Evolutionary conservation across 2,888 invertebrate species (phyloP).

Genomic region (Chrysina gloriosa): DNA sequence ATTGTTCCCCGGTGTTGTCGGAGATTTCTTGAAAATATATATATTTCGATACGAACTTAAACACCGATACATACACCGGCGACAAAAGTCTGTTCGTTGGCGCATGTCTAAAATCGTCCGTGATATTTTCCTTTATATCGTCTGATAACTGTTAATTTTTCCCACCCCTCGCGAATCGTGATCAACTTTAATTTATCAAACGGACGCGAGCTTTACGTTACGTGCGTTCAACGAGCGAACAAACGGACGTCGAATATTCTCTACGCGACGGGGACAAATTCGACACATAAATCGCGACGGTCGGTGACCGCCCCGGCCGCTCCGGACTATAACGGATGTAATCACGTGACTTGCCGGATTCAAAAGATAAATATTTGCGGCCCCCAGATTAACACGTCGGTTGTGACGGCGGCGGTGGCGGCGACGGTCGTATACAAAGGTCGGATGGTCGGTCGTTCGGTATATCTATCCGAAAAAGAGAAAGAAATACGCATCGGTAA

Average conservation of each 20-base stretch:
- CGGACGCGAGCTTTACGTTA: slow-evolving; percentile 4
- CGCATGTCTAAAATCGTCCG: too few species aligned
- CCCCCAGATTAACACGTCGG: slow-evolving; percentile 47
- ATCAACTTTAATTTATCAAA: slow-evolving; percentile 42
- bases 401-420: slow-evolving; percentile 25
- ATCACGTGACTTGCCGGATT: slow-evolving; percentile 47
- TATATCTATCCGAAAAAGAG: slow-evolving; percentile 1
- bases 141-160: slow-evolving; percentile 30
- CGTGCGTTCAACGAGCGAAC: slow-evolving; percentile 23
- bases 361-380: slow-evolving; percentile 52
- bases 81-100: too few species aligned
- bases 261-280: slow-evolving; percentile 51
- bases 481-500: background rate
- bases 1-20: too few species aligned
- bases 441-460: slow-evolving; percentile 2
- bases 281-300: slow-evolving; percentile 46
- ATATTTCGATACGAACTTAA: too few species aligned
- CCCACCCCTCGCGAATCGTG: slow-evolving; percentile 30
- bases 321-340: slow-evolving; percentile 40
- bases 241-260: slow-evolving; percentile 39
- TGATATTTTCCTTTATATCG: background rate
- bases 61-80: too few species aligned
- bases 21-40: too few species aligned
- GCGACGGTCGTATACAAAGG: slow-evolving; percentile 24
- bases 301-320: slow-evolving; percentile 35